Evolutionary conservation across 2,888 invertebrate genomes (phyloP), one percentile per base, ranked within the genome.

Genomic region (Tipula unca): DNA sequence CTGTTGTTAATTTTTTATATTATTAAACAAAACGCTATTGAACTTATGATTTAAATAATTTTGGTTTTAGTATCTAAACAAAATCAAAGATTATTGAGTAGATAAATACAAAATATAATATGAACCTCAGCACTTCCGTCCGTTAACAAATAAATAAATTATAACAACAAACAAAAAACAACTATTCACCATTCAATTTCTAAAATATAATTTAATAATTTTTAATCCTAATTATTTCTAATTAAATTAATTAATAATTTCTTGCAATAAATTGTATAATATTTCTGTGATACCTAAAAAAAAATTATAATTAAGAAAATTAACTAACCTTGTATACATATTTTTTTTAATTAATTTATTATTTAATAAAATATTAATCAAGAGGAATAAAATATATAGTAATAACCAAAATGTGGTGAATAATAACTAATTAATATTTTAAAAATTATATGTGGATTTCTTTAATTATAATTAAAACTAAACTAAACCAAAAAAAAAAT

Each of bases 91-190:
- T 10, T 25, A 25, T 69, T 25, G 69, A 8, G 69, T 69, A 69
- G 20, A 25, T 25, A 69, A 69, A 69, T 69, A 69, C 69, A 69
- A 69, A 69, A 8, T 25, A 69, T 10, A 69, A 25, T 69, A 69
- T 25, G 69, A 69, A 69, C 69, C 69, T 69, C 69, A 69, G 69
- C 69, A 69, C 69, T 69, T 69, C 69, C 69, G 69, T 69, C 69
- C 69, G 69, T 25, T 10, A 69, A 69, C 69, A 69, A 69, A 69
- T 69, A 8, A 25, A 69, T 25, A 25, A 25, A 17, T 69, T 69
- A 25, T 25, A 69, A 69, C 69, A 69, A 69, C n/a, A n/a, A n/a
- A n/a, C n/a, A n/a, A 10, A 25, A 69, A 69, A 69, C 5, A 20
- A 25, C 25, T 25, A 25, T 69, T 69, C 69, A 69, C 69, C n/a